A percentile compares a stretch with the other conserved stretches of the same genome.
These are phyloP conservation scores for Galbula dea DNA, from an alignment of 2,113 vertebrate species.

Conservation along the genomic window DNA sequence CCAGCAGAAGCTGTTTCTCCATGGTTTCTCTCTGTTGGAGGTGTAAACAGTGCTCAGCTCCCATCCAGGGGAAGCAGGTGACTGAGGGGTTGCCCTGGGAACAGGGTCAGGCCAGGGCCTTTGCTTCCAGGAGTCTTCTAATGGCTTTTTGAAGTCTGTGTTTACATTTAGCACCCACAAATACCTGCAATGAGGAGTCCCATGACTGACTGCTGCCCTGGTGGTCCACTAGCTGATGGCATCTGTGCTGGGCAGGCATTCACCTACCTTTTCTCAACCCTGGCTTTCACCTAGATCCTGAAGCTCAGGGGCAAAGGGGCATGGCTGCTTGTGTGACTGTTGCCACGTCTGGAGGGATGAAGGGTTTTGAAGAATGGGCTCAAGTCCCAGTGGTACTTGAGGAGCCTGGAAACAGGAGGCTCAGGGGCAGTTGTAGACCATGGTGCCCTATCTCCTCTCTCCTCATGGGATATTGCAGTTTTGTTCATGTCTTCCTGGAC, in stretches of 20 bases:
- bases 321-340: fast-evolving
- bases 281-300: fast-evolving
- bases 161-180: neutral
- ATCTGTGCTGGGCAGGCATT: fast-evolving
- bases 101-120: neutral
- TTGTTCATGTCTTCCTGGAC: neutral
- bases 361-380: neutral
- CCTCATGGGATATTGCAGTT: neutral
- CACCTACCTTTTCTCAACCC: fast-evolving
- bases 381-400: neutral
- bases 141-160: neutral
- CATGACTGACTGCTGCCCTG: fast-evolving
- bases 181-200: neutral
- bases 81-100: fast-evolving
- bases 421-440: neutral
- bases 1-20: neutral
- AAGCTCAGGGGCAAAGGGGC: fast-evolving
- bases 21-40: neutral
- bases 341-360: fast-evolving
- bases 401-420: neutral
- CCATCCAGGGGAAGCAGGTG: fast-evolving
- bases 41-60: neutral
- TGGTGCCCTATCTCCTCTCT: neutral
- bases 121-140: neutral
- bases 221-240: neutral